Evolutionary conservation across 2,888 invertebrate species (phyloP).

Genomic region (Dexiosoma caninum): DNA sequence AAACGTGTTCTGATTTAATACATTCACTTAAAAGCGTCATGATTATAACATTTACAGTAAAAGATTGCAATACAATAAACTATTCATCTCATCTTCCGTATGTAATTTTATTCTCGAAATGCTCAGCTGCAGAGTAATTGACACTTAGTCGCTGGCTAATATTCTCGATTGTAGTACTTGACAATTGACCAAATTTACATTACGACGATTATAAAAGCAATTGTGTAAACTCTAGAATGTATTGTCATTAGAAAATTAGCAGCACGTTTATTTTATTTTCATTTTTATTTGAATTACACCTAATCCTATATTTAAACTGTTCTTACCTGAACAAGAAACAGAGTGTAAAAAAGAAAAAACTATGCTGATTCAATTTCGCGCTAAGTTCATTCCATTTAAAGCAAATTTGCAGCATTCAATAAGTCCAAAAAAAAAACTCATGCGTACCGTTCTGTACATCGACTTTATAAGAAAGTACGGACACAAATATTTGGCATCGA

Average conservation of each 20-base stretch:
- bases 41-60: slow-evolving; percentile 14
- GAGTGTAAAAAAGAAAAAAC: too few species aligned
- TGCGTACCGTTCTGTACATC: too few species aligned
- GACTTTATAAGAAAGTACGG: too few species aligned
- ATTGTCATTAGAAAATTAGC: slow-evolving; percentile 2
- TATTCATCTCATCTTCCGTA: slow-evolving; percentile 40
- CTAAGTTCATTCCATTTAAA: too few species aligned
- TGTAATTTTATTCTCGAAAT: background rate
- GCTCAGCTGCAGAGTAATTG: background rate
- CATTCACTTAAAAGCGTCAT: slow-evolving; percentile 4
- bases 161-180: slow-evolving; percentile 16
- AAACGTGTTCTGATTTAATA: slow-evolving; percentile 41
- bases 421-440: too few species aligned
- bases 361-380: too few species aligned
- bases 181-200: slow-evolving; percentile 10
- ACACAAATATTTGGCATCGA: too few species aligned
- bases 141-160: background rate
- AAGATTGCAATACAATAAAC: slow-evolving; percentile 7
- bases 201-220: background rate
- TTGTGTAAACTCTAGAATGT: background rate
- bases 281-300: background rate
- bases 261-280: background rate
- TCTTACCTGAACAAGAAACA: too few species aligned
- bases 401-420: too few species aligned
- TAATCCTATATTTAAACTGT: too few species aligned